Evolutionary conservation across 2,113 vertebrate species (phyloP), one percentile per base, ranked within the genome.

Genomic region (Columbina picui): DNA sequence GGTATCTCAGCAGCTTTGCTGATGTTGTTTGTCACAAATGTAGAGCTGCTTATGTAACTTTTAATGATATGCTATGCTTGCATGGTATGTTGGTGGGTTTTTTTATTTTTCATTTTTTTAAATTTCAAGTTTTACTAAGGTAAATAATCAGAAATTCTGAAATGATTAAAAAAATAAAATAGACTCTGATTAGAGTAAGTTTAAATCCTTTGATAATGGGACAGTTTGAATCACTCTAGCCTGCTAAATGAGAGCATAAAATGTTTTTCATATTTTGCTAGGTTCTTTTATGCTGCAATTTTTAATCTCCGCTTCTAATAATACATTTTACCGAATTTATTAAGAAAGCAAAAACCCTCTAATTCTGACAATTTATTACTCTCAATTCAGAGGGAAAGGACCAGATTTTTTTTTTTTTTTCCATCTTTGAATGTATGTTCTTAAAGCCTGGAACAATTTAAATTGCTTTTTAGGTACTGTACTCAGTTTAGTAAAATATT

Each of bases 401-500:
- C 56, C 10, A 69, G 23, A 25, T 57, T 61, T 93, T 88, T 94
- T 91, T 74, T 43, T 43, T 43, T 43, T 45, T 45, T 45, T 45
- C 45, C 45, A 86, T 90, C 57, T 76, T 84, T 92, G 81, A 94
- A 90, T 95, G 32, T 59, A 90, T 4, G 16, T 53, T 94, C 95
- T 96, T 79, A 89, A 96, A 96, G 88, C 67, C 79, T 96, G 77
- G 52, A 96, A 96, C 55, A 84, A 89, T 96, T 98, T 89, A 97
- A 97, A 98, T 97, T 20, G 74, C 94, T 95, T 97, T 97, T 97
- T 96, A 96, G 94, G 86, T 94, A 96, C 90, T 96, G 49, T 79
- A 90, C 87, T 96, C 73, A 0, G 9, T 97, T 98, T 97, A 96
- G 97, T 97, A 92, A 98, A 98, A 98, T 98, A 98, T 98, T 97